A percentile compares a stretch with the other conserved stretches of the same genome.
phyloP scores from a whole-genome alignment of 2,888 invertebrate species.

The Paralinhomoeus sp. region DNA sequence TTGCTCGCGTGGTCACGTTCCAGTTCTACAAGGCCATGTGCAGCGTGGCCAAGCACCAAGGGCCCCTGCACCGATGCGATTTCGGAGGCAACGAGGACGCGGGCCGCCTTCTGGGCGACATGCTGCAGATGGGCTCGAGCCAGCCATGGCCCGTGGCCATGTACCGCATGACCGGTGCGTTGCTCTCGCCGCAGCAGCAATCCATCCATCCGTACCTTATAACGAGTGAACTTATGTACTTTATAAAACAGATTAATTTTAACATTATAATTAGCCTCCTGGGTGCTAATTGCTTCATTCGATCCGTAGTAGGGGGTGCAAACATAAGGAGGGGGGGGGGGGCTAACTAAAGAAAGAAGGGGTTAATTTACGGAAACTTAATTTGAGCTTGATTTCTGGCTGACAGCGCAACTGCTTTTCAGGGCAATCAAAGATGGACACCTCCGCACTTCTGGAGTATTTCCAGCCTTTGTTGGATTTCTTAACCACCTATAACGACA shows the following conservation, averaged over 20 bases:
- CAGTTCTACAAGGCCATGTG: slow-evolving; percentile 69
- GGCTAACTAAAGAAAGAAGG: no score
- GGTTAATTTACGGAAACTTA: no score
- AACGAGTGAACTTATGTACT: no score
- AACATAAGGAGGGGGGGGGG: no score
- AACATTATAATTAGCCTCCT: no score
- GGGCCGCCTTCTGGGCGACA: slow-evolving; percentile 34
- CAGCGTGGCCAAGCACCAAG: slow-evolving; percentile 47
- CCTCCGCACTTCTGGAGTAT: slow-evolving; percentile 57
- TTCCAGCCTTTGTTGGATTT: slow-evolving; percentile 67
- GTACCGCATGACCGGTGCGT: slow-evolving; percentile 4
- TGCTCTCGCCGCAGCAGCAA: no score
- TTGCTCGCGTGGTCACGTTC: slow-evolving; percentile 71
- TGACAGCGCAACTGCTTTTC: no score
- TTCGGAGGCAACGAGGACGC: slow-evolving; percentile 65
- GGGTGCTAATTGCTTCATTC: no score
- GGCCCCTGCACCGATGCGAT: slow-evolving; percentile 67
- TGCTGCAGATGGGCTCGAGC: slow-evolving; percentile 5
- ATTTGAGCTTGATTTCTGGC: no score
- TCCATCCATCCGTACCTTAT: no score
- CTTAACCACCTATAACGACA: slow-evolving; percentile 37
- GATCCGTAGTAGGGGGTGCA: no score
- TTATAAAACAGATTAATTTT: no score
- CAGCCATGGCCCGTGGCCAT: slow-evolving; percentile 8
- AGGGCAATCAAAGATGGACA: slow-evolving; percentile 44